Evolutionary conservation across 2,797 vertebrate species (phyloP).

Genomic region (Acridotheres tristis): DNA sequence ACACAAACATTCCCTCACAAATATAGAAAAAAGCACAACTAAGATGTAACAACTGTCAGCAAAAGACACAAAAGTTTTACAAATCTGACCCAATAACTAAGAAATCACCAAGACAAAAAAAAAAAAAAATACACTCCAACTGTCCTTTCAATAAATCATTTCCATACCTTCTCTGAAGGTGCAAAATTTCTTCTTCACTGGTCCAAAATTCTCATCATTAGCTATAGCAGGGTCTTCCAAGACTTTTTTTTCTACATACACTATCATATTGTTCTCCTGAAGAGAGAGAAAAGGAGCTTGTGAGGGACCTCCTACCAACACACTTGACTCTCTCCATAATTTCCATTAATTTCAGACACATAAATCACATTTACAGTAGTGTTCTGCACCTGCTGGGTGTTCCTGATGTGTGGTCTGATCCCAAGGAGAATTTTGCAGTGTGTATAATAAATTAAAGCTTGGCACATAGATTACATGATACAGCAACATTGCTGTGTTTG

Average conservation of each 20-base stretch:
- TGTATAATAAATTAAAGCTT: neutral
- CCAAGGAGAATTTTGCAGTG: neutral
- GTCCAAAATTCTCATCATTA: slow-evolving; percentile 88
- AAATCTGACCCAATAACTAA: neutral
- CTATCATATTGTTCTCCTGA: slow-evolving; percentile 91
- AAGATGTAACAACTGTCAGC: neutral
- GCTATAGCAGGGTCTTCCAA: slow-evolving; percentile 92
- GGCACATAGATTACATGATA: neutral
- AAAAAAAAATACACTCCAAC: neutral
- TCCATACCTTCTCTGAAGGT: slow-evolving; percentile 93
- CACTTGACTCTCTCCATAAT: neutral
- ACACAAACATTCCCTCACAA: neutral
- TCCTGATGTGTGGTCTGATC: neutral
- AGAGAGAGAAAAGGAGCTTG: neutral
- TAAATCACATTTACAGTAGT: neutral
- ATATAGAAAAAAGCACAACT: fast-evolving
- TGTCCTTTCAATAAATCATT: neutral
- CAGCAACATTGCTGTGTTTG: neutral
- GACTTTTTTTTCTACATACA: slow-evolving; percentile 96
- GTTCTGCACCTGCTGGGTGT: neutral
- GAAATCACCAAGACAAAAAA: neutral
- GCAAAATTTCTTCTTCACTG: slow-evolving; percentile 92
- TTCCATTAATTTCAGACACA: neutral
- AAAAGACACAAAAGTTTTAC: neutral
- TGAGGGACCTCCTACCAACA: neutral